Evolutionary conservation across 2,888 invertebrate genomes (phyloP), one percentile per base, ranked within the genome.

Genomic region (Lasioglossum vierecki): DNA sequence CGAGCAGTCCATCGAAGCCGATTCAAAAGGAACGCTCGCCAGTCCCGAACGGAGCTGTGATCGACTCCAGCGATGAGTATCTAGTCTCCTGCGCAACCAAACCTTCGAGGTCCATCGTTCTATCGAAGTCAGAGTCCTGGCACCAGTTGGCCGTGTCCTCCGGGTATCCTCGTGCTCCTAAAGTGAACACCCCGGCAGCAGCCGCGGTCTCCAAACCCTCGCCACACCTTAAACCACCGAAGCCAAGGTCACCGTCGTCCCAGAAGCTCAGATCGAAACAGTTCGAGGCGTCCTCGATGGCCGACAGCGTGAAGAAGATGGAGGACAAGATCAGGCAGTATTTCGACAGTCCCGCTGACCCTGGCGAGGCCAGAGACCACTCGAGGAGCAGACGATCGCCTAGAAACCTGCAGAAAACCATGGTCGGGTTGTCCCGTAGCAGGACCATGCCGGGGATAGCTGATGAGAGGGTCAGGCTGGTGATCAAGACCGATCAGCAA

Each of bases 81-180:
- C 80, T 95, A 1, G 93, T 94, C 88, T 93, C 92, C 0, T 95
- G 95, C 79, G 93, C 94, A 3, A 93, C 80, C 46, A 93, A 91
- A 71, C 93, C 94, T 0, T 92, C 93, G 9, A 90, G 94, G 53
- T 94, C 94, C 6, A 93, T 94, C 72, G 95, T 95, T 1, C 87
- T 95, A 4, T 96, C 96, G 91, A 97, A 97, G 94, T 97, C 97
- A 13, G 98, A 98, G 93, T 97, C 98, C 5, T 98, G 98, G 98
- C 97, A 97, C 93, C 97, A 97, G 92, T 95, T 98, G 84, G 96
- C 96, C 84, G 94, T 96, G 80, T 91, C 94, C 2, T 91, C 89
- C 57, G 72, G 76, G 39, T 79, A 87, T n/a, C 83, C 96, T 18
- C 95, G 95, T 60, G 95, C 95, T 70, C 94, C 85, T 3, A n/a